These are phyloP conservation scores for Ephialtes manifestator DNA, from an alignment of 2,888 invertebrate genomes.

Conservation along the genomic window DNA sequence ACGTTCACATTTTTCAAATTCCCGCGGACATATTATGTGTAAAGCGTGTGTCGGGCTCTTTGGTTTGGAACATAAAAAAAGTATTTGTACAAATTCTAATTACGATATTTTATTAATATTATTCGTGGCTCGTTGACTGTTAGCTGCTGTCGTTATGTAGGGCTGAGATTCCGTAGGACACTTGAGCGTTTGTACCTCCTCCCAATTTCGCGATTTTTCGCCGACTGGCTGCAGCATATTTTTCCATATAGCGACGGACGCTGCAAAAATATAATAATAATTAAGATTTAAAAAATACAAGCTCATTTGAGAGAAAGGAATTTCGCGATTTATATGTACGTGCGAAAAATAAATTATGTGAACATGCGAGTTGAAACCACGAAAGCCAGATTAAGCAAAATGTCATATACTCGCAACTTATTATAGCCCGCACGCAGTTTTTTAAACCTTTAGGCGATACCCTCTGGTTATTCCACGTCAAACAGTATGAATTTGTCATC, in stretches of 20 bases:
- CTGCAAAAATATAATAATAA: conserved; percentile 85
- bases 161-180: conserved; percentile 87
- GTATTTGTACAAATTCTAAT: background rate
- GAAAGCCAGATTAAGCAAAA: too few species aligned
- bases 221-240: conserved; percentile 88
- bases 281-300: too few species aligned
- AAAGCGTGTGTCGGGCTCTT: background rate
- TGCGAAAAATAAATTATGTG: background rate
- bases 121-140: conserved; percentile 18
- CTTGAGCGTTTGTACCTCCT: conserved; percentile 81
- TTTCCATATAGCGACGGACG: conserved; percentile 86
- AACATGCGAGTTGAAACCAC: background rate
- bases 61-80: background rate
- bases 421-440: too few species aligned
- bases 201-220: conserved; percentile 85
- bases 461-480: too few species aligned
- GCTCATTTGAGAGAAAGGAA: too few species aligned
- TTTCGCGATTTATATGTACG: too few species aligned
- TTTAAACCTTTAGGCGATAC: too few species aligned
- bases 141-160: conserved; percentile 82
- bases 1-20: background rate
- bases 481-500: too few species aligned
- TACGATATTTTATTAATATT: background rate
- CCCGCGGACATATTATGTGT: background rate
- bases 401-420: too few species aligned